Percentiles rank a stretch among this genome's conserved stretches.
Evolutionary conservation across 2,113 vertebrate genomes (phyloP).

Genomic region (Galbula dea): DNA sequence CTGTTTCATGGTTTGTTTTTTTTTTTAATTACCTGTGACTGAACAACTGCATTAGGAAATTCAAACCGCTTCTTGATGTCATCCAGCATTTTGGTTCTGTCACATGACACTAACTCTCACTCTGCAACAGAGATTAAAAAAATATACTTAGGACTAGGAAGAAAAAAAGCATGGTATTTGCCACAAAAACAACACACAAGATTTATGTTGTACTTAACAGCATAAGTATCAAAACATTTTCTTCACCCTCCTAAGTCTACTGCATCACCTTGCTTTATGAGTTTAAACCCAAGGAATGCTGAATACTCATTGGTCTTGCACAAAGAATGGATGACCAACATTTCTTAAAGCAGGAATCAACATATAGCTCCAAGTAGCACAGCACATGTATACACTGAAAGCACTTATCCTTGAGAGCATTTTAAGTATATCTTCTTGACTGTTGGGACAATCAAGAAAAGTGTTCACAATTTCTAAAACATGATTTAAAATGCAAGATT

Average conservation of each 20-base stretch:
- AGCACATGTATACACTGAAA: not conserved
- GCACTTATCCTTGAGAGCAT: not conserved
- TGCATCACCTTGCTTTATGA: not conserved
- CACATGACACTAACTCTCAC: not conserved
- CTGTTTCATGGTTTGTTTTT: not conserved
- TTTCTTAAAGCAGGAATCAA: not conserved
- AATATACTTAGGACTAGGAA: not conserved
- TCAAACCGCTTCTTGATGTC: slow-evolving; percentile 85
- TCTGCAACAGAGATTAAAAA: slow-evolving; percentile 54
- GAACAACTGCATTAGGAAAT: slow-evolving; percentile 87
- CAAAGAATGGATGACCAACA: not conserved
- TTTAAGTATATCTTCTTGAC: not conserved
- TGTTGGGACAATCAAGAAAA: not conserved
- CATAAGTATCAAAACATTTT: not conserved
- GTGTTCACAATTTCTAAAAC: not conserved
- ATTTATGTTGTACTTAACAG: not conserved
- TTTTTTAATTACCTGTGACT: slow-evolving; percentile 85
- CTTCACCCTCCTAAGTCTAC: not conserved
- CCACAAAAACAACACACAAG: not conserved
- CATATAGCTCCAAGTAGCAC: not conserved
- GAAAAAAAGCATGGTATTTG: not conserved
- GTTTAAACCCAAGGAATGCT: not conserved
- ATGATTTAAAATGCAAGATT: not conserved
- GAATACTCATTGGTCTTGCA: not conserved
- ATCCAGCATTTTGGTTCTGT: slow-evolving; percentile 77